phyloP scores from a whole-genome alignment of 30 jellyfish, hydroid and myxozoan species.

The Phacellophora camtschatica region DNA sequence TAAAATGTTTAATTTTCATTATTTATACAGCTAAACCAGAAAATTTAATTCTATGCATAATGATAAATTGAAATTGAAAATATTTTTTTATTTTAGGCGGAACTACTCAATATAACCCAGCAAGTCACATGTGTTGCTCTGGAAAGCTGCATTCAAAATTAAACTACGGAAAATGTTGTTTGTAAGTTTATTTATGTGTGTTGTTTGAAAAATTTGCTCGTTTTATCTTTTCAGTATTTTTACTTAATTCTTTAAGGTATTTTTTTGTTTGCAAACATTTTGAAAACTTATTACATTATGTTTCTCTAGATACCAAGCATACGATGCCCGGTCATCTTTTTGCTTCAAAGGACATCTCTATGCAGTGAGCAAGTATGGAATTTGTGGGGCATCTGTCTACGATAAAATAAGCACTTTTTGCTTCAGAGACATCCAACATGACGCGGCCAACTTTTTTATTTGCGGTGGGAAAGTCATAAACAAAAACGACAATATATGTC shows the following conservation, averaged over 20 bases:
- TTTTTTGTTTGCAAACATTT: not conserved
- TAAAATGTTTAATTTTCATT: not conserved
- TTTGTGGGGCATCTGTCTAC: slow-evolving; percentile 13
- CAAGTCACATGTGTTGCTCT: not conserved
- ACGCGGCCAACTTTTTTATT: not conserved
- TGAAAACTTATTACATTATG: not conserved
- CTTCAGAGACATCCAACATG: not conserved
- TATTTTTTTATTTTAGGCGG: slow-evolving; percentile 19
- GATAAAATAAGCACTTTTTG: not conserved
- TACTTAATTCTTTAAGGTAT: no score
- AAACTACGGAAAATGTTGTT: not conserved
- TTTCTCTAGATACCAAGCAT: not conserved
- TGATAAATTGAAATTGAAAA: not conserved
- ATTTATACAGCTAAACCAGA: no score
- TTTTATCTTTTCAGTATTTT: not conserved
- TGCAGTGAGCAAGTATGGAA: not conserved
- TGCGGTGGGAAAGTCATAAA: not conserved
- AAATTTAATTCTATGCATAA: no score
- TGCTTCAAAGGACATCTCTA: not conserved
- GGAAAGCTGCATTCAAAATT: not conserved
- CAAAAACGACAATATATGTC: not conserved
- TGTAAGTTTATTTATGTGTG: not conserved
- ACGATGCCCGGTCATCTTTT: not conserved
- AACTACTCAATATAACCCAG: not conserved
- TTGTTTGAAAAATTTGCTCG: not conserved